Evolutionary conservation across 2,113 vertebrate genomes (phyloP).

Genomic region (Aythya baeri): DNA sequence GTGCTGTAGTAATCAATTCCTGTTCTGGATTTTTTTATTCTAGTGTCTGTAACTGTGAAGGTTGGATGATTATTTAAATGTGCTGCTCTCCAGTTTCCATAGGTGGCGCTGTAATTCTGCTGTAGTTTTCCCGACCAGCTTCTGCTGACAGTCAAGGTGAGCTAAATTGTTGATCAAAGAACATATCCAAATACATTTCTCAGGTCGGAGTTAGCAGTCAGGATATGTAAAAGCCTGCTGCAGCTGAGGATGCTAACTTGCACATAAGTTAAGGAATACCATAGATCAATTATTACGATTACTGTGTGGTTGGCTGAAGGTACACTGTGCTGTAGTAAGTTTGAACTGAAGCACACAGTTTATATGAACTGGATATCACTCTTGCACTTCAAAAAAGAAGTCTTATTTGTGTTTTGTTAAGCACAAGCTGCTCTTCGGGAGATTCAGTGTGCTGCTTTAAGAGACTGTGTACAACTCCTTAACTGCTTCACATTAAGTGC

Average conservation of each 20-base stretch:
- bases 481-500: no score
- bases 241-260: neutral
- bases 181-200: neutral
- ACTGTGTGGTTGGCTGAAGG: neutral
- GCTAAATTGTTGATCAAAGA: neutral
- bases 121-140: neutral
- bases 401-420: neutral
- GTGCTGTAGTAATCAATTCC: neutral
- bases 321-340: neutral
- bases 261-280: neutral
- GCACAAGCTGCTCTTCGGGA: neutral
- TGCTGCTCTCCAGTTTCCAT: neutral
- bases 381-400: neutral
- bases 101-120: neutral
- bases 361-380: neutral
- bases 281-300: neutral
- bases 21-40: neutral
- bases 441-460: neutral
- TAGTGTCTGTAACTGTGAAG: neutral
- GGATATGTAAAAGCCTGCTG: neutral
- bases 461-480: neutral
- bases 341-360: neutral
- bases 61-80: neutral
- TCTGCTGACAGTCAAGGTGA: neutral
- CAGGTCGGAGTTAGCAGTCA: neutral